Percentiles rank a stretch among this genome's conserved stretches.
These are phyloP conservation scores for Callopanchax toddi DNA, from an alignment of 2,113 vertebrate genomes.

Conservation along the genomic window DNA sequence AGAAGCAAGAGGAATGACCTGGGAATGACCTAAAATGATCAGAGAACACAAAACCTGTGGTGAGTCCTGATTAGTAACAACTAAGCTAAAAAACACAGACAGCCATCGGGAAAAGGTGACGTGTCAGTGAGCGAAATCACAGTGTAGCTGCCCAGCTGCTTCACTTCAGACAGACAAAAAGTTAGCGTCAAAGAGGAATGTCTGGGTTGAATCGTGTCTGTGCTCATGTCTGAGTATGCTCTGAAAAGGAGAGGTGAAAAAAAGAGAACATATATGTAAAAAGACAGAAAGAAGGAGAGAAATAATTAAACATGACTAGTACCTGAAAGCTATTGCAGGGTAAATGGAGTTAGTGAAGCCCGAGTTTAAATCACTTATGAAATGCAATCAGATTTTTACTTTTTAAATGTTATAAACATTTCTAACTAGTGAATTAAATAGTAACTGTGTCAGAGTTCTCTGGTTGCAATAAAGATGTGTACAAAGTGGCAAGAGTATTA, in stretches of 20 bases:
- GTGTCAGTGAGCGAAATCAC: slow-evolving; percentile 53
- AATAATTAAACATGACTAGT: not conserved
- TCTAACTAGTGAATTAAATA: not conserved
- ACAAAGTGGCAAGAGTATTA: not conserved
- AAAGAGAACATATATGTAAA: not conserved
- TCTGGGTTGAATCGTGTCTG: slow-evolving; percentile 50
- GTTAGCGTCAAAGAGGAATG: slow-evolving; percentile 63
- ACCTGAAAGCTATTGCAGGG: not conserved
- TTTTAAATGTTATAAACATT: not conserved
- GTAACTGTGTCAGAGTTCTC: not conserved
- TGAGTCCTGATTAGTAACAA: slow-evolving; percentile 37
- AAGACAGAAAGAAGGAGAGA: no score
- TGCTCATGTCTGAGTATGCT: slow-evolving; percentile 51
- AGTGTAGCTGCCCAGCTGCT: slow-evolving; percentile 59
- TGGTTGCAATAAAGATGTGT: not conserved
- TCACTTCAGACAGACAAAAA: slow-evolving; percentile 54
- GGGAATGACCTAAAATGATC: not conserved
- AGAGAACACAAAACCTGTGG: slow-evolving; percentile 22
- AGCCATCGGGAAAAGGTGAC: slow-evolving; percentile 39
- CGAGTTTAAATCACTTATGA: no score
- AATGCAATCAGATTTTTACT: no score
- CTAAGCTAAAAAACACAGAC: slow-evolving; percentile 68
- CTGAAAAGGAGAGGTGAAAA: slow-evolving; percentile 10
- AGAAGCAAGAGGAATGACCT: not conserved
- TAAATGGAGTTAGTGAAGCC: slow-evolving; percentile 13